Conservation (phyloP, 1,140 invertebrate genomes). For the Danaus plexippus region DNA sequence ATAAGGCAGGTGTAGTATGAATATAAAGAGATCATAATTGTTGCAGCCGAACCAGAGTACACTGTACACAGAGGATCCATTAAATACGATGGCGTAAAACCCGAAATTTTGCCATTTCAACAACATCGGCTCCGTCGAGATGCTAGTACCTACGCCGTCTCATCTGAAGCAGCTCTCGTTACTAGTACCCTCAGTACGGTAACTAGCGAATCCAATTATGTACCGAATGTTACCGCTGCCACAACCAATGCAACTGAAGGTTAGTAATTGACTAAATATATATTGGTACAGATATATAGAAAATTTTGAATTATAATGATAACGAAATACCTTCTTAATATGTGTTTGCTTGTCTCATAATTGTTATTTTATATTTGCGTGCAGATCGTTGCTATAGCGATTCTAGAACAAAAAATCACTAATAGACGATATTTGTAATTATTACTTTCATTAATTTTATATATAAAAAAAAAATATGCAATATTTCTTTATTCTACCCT, state of each 20-base stretch:
- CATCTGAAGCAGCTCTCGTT: neutral
- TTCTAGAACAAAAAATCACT: neutral
- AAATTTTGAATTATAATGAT: neutral
- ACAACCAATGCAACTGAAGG: constrained; percentile 12
- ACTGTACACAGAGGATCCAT: constrained; percentile 9
- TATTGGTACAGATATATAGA: neutral
- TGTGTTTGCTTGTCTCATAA: neutral
- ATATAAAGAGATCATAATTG: constrained; percentile 2
- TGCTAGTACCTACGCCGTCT: neutral
- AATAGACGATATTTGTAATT: no score
- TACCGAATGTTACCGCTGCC: constrained; percentile 4
- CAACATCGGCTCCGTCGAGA: constrained; percentile 22
- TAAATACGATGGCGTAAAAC: constrained; percentile 6
- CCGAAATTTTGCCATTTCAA: constrained; percentile 21
- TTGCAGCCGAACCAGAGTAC: constrained; percentile 25
- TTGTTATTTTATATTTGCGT: constrained; percentile 2
- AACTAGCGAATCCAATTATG: neutral
- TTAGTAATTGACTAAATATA: constrained; percentile 9
- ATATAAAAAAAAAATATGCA: no score
- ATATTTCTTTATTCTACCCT: no score
- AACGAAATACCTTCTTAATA: constrained; percentile 2
- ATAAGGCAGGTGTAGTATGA: neutral
- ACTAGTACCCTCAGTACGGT: constrained; percentile 1
- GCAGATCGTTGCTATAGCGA: neutral
- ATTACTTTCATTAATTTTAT: no score